These are phyloP conservation scores for Etheostoma cragini DNA, from an alignment of 2,113 vertebrate species.

Conservation along the genomic window DNA sequence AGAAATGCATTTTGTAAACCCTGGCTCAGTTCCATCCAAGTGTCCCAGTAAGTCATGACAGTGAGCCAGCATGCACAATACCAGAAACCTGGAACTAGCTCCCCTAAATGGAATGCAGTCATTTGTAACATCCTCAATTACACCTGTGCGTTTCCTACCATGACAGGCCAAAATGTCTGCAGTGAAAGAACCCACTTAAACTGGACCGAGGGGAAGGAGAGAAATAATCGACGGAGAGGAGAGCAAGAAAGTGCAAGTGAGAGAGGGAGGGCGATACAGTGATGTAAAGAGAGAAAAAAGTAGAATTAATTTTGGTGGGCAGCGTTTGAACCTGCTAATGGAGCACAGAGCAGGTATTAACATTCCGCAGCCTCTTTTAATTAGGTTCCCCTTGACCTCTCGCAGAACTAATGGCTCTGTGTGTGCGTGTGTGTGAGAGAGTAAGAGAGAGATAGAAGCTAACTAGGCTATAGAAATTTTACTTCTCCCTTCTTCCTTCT, in stretches of 20 bases:
- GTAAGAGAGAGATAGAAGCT: neutral
- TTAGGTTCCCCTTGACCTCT: slow-evolving; percentile 60
- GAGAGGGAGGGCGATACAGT: neutral
- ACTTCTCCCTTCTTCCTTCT: neutral
- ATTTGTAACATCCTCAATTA: no score
- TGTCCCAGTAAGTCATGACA: no score
- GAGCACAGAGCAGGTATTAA: slow-evolving; percentile 54
- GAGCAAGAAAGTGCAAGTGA: neutral
- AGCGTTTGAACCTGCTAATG: slow-evolving; percentile 53
- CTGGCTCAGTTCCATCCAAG: no score
- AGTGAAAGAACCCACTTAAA: no score
- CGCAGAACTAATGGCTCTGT: slow-evolving; percentile 17
- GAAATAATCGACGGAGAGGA: neutral
- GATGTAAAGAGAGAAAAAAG: slow-evolving; percentile 11
- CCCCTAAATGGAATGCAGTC: no score
- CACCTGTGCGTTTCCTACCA: no score
- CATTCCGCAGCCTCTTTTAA: slow-evolving; percentile 53
- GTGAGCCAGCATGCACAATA: no score
- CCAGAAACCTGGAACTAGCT: no score
- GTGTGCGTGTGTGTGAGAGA: neutral
- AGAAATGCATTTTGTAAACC: no score
- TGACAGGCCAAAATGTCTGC: no score
- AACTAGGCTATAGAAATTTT: neutral
- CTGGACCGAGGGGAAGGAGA: neutral
- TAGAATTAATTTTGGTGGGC: slow-evolving; percentile 30